phyloP scores from a whole-genome alignment of 2,113 vertebrate species.

The Archilochus colubris region DNA sequence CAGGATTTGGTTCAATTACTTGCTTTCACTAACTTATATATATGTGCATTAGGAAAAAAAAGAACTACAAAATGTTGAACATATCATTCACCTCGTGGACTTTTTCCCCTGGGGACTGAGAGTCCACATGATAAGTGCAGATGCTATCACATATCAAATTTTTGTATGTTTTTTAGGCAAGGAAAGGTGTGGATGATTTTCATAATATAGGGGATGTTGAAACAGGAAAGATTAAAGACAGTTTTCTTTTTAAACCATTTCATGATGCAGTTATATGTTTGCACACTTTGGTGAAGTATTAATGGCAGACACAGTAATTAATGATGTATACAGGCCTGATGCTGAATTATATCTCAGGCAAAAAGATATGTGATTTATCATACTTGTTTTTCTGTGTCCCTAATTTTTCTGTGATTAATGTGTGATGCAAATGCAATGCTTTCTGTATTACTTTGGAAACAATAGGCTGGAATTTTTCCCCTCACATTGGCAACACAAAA shows the following conservation, averaged over 20 bases:
- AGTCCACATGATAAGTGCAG: neutral
- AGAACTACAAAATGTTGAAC: neutral
- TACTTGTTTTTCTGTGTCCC: conserved; percentile 23
- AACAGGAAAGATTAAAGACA: neutral
- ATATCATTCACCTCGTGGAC: neutral
- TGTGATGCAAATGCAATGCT: neutral
- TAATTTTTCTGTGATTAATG: conserved; percentile 53
- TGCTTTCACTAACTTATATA: neutral
- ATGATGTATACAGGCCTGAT: neutral
- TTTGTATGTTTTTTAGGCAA: neutral
- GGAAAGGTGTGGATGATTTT: neutral
- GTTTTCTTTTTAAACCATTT: neutral
- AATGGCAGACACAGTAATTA: neutral
- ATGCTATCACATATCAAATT: neutral
- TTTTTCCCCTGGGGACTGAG: neutral
- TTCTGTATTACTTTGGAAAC: neutral
- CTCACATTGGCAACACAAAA: neutral
- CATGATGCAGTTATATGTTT: neutral
- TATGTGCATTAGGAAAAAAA: neutral
- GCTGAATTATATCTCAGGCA: neutral
- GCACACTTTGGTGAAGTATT: conserved; percentile 1
- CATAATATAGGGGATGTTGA: neutral
- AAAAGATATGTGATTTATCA: conserved; percentile 28
- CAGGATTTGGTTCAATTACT: neutral
- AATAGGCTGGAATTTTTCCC: accelerated